Percentiles rank a stretch among this genome's conserved stretches.
Evolutionary conservation across 2,797 vertebrate genomes (phyloP).

Genomic region (Protonibea diacanthus): DNA sequence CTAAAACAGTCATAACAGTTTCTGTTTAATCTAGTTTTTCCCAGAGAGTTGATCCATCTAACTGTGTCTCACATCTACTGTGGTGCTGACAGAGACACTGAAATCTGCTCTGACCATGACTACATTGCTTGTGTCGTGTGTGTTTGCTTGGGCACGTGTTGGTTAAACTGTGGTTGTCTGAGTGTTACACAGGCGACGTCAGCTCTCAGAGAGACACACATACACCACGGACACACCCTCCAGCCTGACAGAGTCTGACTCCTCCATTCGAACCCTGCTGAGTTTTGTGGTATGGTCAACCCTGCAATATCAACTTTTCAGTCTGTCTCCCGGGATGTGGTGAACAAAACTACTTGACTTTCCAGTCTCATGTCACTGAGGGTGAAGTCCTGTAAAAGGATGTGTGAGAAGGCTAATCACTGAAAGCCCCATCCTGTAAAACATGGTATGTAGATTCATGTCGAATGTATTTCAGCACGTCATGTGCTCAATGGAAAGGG

Average conservation of each 20-base stretch:
- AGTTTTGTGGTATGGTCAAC: slow-evolving; percentile 49
- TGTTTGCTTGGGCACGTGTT: slow-evolving; percentile 71
- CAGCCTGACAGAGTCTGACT: slow-evolving; percentile 48
- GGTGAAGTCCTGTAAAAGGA: slow-evolving; percentile 74
- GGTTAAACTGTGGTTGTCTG: slow-evolving; percentile 76
- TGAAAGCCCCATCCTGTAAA: slow-evolving; percentile 69
- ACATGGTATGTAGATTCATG: slow-evolving; percentile 62
- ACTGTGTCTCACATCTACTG: slow-evolving; percentile 31
- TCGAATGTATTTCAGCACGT: slow-evolving; percentile 62
- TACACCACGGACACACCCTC: slow-evolving; percentile 50
- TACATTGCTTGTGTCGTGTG: slow-evolving; percentile 43
- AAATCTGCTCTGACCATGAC: slow-evolving; percentile 52
- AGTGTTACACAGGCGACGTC: slow-evolving; percentile 64
- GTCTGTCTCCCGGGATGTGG: slow-evolving; percentile 70
- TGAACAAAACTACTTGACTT: slow-evolving; percentile 58
- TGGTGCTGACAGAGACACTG: slow-evolving; percentile 48
- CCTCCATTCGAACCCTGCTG: slow-evolving; percentile 47
- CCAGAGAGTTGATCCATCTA: slow-evolving; percentile 33
- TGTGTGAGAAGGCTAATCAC: slow-evolving; percentile 74
- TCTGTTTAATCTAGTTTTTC: slow-evolving; percentile 25
- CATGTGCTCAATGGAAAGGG: slow-evolving; percentile 66
- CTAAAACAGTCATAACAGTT: slow-evolving; percentile 24
- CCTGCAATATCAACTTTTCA: slow-evolving; percentile 40
- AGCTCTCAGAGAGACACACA: slow-evolving; percentile 49
- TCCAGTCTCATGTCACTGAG: slow-evolving; percentile 50